Conservation (phyloP, 2,888 invertebrate species). For the Metalampra italica region DNA sequence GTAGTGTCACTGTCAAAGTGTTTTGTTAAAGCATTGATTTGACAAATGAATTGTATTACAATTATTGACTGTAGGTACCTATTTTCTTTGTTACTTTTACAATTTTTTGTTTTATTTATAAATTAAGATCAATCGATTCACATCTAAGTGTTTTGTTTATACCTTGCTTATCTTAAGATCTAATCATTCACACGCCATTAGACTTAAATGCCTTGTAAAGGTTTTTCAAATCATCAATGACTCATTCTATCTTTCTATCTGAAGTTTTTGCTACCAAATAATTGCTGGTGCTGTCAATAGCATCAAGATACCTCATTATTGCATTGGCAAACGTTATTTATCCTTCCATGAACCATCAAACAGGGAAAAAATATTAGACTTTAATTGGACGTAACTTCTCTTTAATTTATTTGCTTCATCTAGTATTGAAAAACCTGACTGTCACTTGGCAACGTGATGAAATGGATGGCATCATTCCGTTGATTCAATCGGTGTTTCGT, state of each 20-base stretch:
- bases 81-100: conserved; percentile 6
- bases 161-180: too few species aligned
- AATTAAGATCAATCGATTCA: too few species aligned
- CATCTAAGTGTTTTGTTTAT: too few species aligned
- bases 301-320: conserved; percentile 8
- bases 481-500: conserved; percentile 21
- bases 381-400: conserved; percentile 23
- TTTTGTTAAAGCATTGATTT: conserved; percentile 31
- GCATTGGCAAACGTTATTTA: conserved; percentile 14
- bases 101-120: not conserved
- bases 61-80: conserved; percentile 20
- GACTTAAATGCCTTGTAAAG: too few species aligned
- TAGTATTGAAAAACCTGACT: conserved; percentile 18
- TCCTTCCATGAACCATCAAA: conserved; percentile 10
- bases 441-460: conserved; percentile 35
- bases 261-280: conserved; percentile 16
- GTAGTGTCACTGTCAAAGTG: conserved; percentile 23
- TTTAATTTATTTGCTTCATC: conserved; percentile 12
- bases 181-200: too few species aligned
- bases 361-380: conserved; percentile 18
- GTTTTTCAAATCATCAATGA: too few species aligned
- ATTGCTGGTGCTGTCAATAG: conserved; percentile 14
- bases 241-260: not conserved
- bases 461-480: conserved; percentile 26
- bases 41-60: conserved; percentile 37